Evolutionary conservation across 2,888 invertebrate species (phyloP).

Genomic region (Phrixothrix hirtus): DNA sequence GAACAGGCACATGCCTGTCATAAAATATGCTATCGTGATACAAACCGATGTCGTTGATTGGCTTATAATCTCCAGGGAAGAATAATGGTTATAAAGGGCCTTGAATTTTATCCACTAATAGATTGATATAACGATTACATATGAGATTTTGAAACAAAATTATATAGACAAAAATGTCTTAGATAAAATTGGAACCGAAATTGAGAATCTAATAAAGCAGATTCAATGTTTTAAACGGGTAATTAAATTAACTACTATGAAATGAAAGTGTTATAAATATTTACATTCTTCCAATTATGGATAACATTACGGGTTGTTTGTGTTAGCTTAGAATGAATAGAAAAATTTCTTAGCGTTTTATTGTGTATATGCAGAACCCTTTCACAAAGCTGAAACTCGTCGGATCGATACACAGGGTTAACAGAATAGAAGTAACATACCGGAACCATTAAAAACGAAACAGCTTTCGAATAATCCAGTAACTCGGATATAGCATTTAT

Average conservation of each 20-base stretch:
- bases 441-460: slow-evolving; percentile 34
- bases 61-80: slow-evolving; percentile 16
- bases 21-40: slow-evolving; percentile 26
- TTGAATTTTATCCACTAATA: slow-evolving; percentile 8
- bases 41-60: slow-evolving; percentile 18
- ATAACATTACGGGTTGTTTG: no score
- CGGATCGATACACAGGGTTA: slow-evolving; percentile 33
- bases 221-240: no score
- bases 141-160: no score
- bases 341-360: slow-evolving; percentile 14
- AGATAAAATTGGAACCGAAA: no score
- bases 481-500: slow-evolving; percentile 27
- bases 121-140: no score
- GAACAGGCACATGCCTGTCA: slow-evolving; percentile 34
- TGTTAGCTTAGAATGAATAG: no score
- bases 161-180: no score
- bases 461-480: slow-evolving; percentile 33
- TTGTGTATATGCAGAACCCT: slow-evolving; percentile 26
- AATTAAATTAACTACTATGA: no score
- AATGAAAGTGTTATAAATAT: no score
- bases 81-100: slow-evolving; percentile 18
- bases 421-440: slow-evolving; percentile 34
- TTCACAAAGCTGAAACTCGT: slow-evolving; percentile 34
- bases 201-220: no score
- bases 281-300: no score